Evolutionary conservation across 2,888 invertebrate genomes (phyloP), one percentile per base, ranked within the genome.

Genomic region (Itoplectis maculator): DNA sequence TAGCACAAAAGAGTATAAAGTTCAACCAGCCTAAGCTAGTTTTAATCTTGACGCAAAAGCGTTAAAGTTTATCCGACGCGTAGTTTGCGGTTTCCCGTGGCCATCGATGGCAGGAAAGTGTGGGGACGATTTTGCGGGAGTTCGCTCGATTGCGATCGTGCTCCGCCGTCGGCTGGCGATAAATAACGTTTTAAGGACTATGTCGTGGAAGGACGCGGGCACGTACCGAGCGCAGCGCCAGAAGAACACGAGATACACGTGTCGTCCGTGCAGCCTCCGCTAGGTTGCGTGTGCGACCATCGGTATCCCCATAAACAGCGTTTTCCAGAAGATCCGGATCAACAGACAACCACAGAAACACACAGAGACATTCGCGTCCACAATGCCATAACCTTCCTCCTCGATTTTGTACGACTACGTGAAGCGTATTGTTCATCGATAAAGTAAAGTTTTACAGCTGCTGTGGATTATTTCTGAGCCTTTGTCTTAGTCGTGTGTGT

Each of bases 121-220:
- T 18, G 45, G 40, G 35, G 8, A n/a, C 45, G 35, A 37, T 61
- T 45, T 35, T 9, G n/a, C 1, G 63, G 37, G 15, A 74, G 63
- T 51, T 74, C 51, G 20, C 35, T 23, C 49, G 49, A 74, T 63
- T 37, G 47, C 1, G 49, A 63, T 63, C 61, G 40, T 63, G 49
- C 37, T 49, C 35, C 37, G 49, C 49, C 63, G 40, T 74, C 51
- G 61, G 63, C 49, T 49, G 15, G 61, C 63, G 11, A 63, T 74
- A 74, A 74, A 74, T 63, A 63, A 63, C 37, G 20, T 74, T 74
- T 63, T 74, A 74, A 74, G 49, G 63, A 63, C 49, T 51, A 18
- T 54, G 54, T 70, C 54, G 40, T 20, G 13, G 9, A 15, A 18
- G 23, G 23, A 20, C 20, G 54, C 1, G n/a, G 40, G 42, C 47